phyloP scores from a whole-genome alignment of 2,888 invertebrate species.

The Megalurothrips usitatus region DNA sequence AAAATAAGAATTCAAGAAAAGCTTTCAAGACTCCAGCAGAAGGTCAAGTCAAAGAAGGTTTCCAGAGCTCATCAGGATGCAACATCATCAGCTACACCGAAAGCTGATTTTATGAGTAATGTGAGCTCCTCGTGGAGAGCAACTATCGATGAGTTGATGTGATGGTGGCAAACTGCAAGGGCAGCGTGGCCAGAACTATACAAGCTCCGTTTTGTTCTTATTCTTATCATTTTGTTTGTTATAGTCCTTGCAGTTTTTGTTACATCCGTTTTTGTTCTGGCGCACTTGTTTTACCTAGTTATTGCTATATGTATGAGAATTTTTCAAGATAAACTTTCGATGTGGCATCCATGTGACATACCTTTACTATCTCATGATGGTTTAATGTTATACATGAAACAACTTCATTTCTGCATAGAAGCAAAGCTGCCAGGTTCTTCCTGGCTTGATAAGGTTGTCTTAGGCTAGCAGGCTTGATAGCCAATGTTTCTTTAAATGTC shows the following conservation, averaged over 20 bases:
- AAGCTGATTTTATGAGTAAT: neutral
- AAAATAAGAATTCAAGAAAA: neutral
- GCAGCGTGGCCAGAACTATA: constrained; percentile 22
- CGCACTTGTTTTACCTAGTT: neutral
- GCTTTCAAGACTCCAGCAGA: neutral
- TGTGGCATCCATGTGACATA: constrained; percentile 11
- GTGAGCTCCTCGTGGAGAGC: neutral
- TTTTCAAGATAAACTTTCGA: neutral
- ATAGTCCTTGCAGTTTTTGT: constrained; percentile 25
- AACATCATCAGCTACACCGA: neutral
- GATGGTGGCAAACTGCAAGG: constrained; percentile 25
- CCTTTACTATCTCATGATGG: neutral
- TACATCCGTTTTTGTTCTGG: constrained; percentile 18
- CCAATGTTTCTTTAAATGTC: neutral
- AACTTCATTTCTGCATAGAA: constrained; percentile 14
- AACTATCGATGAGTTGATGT: neutral
- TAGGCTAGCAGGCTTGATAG: neutral
- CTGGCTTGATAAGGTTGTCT: constrained; percentile 3
- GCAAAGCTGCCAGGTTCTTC: constrained; percentile 2
- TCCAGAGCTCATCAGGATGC: neutral
- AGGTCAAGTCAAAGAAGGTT: neutral
- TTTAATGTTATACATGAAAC: neutral
- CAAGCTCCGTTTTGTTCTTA: neutral
- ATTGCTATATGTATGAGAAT: neutral
- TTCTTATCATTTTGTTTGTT: neutral